A percentile compares a stretch with the other conserved stretches of the same genome.
These are phyloP conservation scores for Octonoba sinensis DNA, from an alignment of 2,888 invertebrate species.

Conservation along the genomic window DNA sequence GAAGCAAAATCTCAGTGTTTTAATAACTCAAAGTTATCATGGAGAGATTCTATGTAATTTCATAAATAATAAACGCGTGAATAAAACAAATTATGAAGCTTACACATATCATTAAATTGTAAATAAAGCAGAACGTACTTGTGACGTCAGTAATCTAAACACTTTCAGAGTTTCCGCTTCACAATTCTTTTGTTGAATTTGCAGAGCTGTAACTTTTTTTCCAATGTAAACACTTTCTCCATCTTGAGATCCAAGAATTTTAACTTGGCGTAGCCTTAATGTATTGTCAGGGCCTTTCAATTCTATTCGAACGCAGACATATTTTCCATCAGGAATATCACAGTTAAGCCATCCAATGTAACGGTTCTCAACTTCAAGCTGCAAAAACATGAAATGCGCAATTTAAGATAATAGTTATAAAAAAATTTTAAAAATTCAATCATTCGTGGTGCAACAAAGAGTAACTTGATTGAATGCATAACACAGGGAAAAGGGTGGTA, in stretches of 20 bases:
- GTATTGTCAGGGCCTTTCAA: conserved; percentile 92
- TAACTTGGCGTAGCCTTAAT: conserved; percentile 85
- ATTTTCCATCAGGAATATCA: conserved; percentile 78
- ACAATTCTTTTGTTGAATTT: conserved; percentile 86
- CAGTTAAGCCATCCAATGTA: conserved; percentile 93
- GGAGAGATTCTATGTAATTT: too few species aligned
- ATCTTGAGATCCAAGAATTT: conserved; percentile 69
- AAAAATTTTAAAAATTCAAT: background rate
- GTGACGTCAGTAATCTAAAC: conserved; percentile 90
- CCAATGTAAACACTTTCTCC: conserved; percentile 68
- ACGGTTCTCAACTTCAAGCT: conserved; percentile 83
- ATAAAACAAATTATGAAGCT: too few species aligned
- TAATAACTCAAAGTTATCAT: too few species aligned
- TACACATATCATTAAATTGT: too few species aligned
- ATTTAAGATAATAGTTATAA: background rate
- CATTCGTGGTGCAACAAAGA: background rate
- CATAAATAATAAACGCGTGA: too few species aligned
- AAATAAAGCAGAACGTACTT: conserved; percentile 74
- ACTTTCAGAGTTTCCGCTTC: conserved; percentile 93
- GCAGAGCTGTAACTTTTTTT: conserved; percentile 52
- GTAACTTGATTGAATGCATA: too few species aligned
- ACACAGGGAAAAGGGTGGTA: too few species aligned
- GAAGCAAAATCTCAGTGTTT: too few species aligned
- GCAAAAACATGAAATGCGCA: conserved; percentile 72
- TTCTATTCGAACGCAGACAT: conserved; percentile 81